phyloP scores from a whole-genome alignment of 2,113 vertebrate species.

The Corythornis cristatus region DNA sequence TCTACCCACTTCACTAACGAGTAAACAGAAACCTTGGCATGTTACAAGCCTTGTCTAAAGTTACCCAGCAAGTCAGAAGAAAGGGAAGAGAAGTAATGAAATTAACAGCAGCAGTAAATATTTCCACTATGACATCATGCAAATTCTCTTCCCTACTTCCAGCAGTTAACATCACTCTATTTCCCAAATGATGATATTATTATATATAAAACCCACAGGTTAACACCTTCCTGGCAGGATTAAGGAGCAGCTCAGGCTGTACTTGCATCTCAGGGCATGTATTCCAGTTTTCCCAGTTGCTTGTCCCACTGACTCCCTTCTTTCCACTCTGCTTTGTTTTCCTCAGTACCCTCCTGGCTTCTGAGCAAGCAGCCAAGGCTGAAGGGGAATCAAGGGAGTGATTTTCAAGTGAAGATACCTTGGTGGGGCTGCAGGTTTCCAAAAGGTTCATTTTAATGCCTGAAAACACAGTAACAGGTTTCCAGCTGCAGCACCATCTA shows the following conservation, averaged over 20 bases:
- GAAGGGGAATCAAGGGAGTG: neutral
- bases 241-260: neutral
- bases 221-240: neutral
- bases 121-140: neutral
- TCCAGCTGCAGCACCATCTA: neutral
- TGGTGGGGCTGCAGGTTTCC: neutral
- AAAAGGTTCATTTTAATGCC: neutral
- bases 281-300: neutral
- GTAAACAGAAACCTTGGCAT: neutral
- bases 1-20: neutral
- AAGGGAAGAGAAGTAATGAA: neutral
- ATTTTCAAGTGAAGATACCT: neutral
- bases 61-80: neutral
- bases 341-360: accelerated
- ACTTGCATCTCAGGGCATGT: neutral
- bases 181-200: neutral
- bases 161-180: neutral
- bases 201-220: neutral
- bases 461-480: neutral
- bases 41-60: neutral
- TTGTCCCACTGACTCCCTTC: neutral
- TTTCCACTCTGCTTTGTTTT: neutral
- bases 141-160: neutral
- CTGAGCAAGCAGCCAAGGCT: neutral
- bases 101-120: neutral